Conservation (phyloP, 2,888 invertebrate genomes). For the Perizoma flavofasciatum region DNA sequence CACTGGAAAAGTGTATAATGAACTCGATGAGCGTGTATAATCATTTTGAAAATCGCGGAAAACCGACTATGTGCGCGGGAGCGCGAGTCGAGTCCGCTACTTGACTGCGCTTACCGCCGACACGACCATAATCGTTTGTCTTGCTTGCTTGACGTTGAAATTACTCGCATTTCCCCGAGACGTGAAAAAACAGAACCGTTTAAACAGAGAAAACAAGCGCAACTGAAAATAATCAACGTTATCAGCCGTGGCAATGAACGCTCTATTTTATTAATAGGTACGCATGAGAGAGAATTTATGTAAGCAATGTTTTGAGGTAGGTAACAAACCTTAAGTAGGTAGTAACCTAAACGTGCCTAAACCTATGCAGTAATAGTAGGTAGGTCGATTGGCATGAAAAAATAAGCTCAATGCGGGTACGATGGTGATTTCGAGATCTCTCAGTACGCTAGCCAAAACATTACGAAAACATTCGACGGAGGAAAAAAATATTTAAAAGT, state of each 20-base stretch:
- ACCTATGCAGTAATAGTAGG: too few species aligned
- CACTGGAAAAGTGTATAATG: constrained; percentile 71
- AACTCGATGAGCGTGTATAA: constrained; percentile 37
- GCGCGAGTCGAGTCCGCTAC: constrained; percentile 58
- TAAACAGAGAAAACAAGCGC: constrained; percentile 68
- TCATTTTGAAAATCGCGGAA: constrained; percentile 48
- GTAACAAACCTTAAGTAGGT: too few species aligned
- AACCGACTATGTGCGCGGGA: constrained; percentile 49
- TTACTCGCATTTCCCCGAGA: constrained; percentile 74
- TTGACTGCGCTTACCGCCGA: constrained; percentile 61
- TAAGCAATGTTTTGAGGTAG: constrained; percentile 1
- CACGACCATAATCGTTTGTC: constrained; percentile 57
- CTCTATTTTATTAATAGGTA: constrained; percentile 39
- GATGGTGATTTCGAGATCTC: background rate
- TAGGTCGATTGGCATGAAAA: background rate
- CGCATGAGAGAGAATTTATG: constrained; percentile 15
- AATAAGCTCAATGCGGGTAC: constrained; percentile 7
- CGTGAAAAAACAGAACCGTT: constrained; percentile 74
- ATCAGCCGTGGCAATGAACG: constrained; percentile 52
- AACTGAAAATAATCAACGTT: constrained; percentile 70
- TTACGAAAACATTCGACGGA: background rate
- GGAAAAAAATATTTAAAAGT: background rate
- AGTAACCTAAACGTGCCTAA: too few species aligned
- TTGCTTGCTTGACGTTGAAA: constrained; percentile 62
- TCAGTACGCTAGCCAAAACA: background rate